Conservation (phyloP, 2,888 invertebrate species). For the Drosophila tripunctata region DNA sequence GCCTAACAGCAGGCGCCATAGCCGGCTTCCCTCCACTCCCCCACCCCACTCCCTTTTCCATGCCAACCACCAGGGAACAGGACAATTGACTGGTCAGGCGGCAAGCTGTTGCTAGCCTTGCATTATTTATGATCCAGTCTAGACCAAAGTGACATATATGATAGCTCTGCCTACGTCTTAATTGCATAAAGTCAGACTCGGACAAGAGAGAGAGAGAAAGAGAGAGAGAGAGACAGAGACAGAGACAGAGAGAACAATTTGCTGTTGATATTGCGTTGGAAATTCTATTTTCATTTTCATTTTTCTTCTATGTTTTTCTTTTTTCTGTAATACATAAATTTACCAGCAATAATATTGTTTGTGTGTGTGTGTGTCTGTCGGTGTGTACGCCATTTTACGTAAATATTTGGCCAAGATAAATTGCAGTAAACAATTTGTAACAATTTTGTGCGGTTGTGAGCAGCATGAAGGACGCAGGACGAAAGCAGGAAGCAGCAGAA, state of each 20-base stretch:
- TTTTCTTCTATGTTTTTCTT: slow-evolving; percentile 35
- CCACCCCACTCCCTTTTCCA: neutral
- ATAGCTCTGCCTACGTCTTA: slow-evolving; percentile 35
- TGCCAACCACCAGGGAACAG: slow-evolving; percentile 7
- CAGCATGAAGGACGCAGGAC: neutral
- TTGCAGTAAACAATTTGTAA: slow-evolving; percentile 76
- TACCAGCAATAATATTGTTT: slow-evolving; percentile 56
- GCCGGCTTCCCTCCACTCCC: neutral
- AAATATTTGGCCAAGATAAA: slow-evolving; percentile 76
- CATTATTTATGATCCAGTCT: slow-evolving; percentile 70
- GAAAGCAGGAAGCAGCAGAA: neutral
- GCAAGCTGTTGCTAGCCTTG: slow-evolving; percentile 52
- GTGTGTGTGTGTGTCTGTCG: slow-evolving; percentile 29
- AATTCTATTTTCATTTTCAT: slow-evolving; percentile 25
- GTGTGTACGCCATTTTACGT: slow-evolving; percentile 28
- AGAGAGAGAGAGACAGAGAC: neutral
- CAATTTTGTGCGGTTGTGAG: slow-evolving; percentile 47
- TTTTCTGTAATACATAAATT: slow-evolving; percentile 44
- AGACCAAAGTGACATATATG: slow-evolving; percentile 65
- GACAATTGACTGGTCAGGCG: slow-evolving; percentile 4
- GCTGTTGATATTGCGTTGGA: slow-evolving; percentile 38
- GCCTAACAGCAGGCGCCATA: slow-evolving; percentile 43
- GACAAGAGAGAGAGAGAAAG: neutral
- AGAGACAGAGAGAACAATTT: slow-evolving; percentile 29
- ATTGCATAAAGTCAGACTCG: slow-evolving; percentile 34